Base-by-base conservation (phyloP, 2,113 vertebrate species). In the Petaurus breviceps region DNA sequence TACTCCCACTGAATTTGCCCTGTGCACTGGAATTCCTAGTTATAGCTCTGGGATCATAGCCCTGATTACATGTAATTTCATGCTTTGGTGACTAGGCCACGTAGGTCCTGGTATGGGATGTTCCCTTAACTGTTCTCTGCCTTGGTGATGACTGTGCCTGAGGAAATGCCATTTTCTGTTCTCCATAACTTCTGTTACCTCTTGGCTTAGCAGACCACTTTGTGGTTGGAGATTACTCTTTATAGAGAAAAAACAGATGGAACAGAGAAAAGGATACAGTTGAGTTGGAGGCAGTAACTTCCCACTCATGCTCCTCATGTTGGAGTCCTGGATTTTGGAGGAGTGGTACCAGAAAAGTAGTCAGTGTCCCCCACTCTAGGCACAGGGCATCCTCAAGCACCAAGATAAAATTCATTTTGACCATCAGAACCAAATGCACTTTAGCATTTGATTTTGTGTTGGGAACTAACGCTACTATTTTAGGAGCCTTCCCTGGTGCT, bases 191-290 rank as follows among this genome's bases (percentile, higher is more conserved):
- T 68, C 31, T 37, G 16, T 68, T 14, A 68, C 31, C 12, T 37
- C 61, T 19, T 90, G 46, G 61, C 46, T 92, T 57, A 95, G 94
- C 89, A 95, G 96, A 95, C 46, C 90, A 16, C 53, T 97, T 98
- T 97, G 96, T 94, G 43, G 89, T 77, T 31, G 92, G 8, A 92
- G 61, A 61, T 89, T 22, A 50, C 90, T 61, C 90, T 55, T 94
- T 49, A 57, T 61, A 51, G 61, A 51, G 93, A 51, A 53, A 54
- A 28, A 46, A 51, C 53, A 90, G 51, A 19, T 53, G 54, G 16
- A 8, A n/a, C 61, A 93, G 49, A 8, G 24, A 31, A 77, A 84
- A 37, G 55, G 28, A 50, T 16, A 28, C 43, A 31, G 54, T 47
- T 12, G 43, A 26, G 46, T 90, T 47, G 89, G 96, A 94, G 93